phyloP scores from a whole-genome alignment of 1,140 invertebrate species.

The Drosophila tropicalis region DNA sequence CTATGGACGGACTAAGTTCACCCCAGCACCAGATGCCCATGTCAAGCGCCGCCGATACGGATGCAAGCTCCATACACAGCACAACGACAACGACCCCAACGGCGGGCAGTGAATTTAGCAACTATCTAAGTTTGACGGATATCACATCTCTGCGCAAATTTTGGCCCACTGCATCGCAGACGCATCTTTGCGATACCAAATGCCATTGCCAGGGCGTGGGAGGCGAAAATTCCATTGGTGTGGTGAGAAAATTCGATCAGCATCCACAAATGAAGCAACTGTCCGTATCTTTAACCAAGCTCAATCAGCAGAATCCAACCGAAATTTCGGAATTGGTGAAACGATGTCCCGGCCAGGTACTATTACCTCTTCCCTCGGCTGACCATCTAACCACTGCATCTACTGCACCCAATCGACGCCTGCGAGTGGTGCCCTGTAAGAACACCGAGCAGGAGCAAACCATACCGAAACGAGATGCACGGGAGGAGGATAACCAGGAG shows the following conservation, averaged over 20 bases:
- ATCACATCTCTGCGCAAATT: constrained; percentile 7
- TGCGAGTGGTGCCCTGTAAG: neutral
- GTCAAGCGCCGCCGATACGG: neutral
- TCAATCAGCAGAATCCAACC: neutral
- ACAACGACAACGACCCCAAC: neutral
- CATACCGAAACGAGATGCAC: too few relatives aligned
- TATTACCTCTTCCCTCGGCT: neutral
- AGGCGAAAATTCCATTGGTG: too few relatives aligned
- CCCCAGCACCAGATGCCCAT: too few relatives aligned
- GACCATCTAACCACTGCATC: neutral
- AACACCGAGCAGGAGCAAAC: neutral
- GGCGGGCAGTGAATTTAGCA: neutral
- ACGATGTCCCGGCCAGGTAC: neutral
- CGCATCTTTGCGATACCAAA: neutral
- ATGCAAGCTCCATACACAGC: neutral
- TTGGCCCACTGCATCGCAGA: constrained; percentile 2
- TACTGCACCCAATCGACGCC: neutral
- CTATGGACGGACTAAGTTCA: too few relatives aligned
- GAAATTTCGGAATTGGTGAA: neutral
- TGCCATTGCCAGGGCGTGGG: neutral
- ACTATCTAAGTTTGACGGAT: constrained; percentile 51
- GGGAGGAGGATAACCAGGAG: neutral
- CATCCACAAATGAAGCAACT: neutral
- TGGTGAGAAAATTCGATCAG: neutral
- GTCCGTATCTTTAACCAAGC: neutral